Conservation (phyloP, 2,113 vertebrate species). For the Isichthys henryi region DNA sequence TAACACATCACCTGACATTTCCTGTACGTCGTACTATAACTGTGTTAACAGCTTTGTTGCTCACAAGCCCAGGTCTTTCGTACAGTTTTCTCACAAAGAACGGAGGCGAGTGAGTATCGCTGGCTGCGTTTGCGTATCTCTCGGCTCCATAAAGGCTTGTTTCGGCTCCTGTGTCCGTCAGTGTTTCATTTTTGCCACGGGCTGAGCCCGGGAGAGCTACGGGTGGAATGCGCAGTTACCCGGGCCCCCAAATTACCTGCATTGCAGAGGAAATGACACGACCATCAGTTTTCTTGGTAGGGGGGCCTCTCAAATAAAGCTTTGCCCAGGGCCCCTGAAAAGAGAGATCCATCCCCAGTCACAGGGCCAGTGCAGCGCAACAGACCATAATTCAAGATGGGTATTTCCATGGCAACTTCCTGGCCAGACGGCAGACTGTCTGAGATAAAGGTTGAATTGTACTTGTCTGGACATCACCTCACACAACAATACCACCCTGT, state of each 20-base stretch:
- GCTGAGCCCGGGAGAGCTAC: background rate
- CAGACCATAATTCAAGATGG: background rate
- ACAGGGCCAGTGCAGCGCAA: background rate
- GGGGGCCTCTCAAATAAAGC: background rate
- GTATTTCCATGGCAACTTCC: slow-evolving; percentile 11
- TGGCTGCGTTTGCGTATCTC: background rate
- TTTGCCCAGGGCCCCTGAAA: background rate
- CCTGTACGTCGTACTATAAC: background rate
- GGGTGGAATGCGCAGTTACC: background rate
- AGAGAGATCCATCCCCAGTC: background rate
- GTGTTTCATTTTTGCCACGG: background rate
- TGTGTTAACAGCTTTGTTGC: background rate
- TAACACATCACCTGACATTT: background rate
- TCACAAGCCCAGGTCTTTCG: background rate
- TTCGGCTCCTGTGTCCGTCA: background rate
- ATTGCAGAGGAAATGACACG: background rate
- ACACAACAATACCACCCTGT: slow-evolving; percentile 15
- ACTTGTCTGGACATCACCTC: slow-evolving; percentile 35
- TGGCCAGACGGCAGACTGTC: slow-evolving; percentile 28
- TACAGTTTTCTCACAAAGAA: background rate
- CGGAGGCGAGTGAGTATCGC: background rate
- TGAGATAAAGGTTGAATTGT: slow-evolving; percentile 34
- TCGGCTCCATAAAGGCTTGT: background rate
- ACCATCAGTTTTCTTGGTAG: background rate
- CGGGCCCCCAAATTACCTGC: background rate